Evolutionary conservation across 2,888 invertebrate genomes (phyloP).

Genomic region (Acleris cristana): DNA sequence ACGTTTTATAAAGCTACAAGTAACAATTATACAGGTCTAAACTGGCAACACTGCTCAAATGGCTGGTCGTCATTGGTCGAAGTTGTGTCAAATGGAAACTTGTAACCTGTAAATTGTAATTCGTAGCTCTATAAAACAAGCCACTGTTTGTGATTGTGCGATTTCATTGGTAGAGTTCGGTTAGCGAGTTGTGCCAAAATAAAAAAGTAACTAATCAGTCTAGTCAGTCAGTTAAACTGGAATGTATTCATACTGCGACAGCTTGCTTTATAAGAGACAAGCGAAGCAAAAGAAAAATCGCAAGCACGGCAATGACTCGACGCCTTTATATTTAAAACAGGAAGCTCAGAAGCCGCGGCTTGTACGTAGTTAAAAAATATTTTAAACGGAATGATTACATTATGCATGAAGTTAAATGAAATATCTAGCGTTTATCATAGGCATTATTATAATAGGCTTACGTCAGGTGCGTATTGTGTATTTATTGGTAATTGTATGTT

Average conservation of each 20-base stretch:
- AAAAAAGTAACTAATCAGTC: no score
- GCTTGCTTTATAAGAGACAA: neutral
- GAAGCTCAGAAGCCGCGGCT: constrained; percentile 19
- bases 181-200: no score
- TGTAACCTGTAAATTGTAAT: no score
- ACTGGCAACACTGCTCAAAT: no score
- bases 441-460: constrained; percentile 33
- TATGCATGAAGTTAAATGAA: constrained; percentile 36
- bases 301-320: constrained; percentile 38
- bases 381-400: constrained; percentile 31
- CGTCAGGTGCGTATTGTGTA: constrained; percentile 34
- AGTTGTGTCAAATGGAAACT: no score
- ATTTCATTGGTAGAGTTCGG: no score
- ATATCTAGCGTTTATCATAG: constrained; percentile 35
- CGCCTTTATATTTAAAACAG: constrained; percentile 26
- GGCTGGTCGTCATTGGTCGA: no score
- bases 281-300: neutral
- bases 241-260: neutral
- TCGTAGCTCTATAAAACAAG: no score
- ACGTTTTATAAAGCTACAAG: no score
- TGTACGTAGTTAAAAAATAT: constrained; percentile 26
- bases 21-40: no score
- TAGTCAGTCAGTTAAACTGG: no score
- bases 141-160: no score
- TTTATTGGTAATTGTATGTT: constrained; percentile 24